Evolutionary conservation across 2,888 invertebrate species (phyloP).

Genomic region (Hecatera dysodea): DNA sequence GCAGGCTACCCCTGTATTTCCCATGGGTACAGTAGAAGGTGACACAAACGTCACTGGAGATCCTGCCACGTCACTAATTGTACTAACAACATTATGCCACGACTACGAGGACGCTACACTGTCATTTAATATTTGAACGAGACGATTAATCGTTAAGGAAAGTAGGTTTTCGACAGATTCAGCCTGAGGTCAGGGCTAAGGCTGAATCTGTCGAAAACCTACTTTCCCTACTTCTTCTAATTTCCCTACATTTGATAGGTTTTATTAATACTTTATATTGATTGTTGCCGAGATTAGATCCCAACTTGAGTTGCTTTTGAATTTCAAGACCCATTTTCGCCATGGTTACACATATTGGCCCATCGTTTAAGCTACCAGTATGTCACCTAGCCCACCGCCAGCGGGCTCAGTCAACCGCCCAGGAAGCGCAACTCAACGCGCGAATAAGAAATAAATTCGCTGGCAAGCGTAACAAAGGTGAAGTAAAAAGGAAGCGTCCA

Average conservation of each 20-base stretch:
- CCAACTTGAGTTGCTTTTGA: no score
- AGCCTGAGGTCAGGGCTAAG: no score
- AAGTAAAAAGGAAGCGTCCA: conserved; percentile 88
- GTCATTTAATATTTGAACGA: no score
- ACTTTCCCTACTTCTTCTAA: no score
- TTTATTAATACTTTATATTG: no score
- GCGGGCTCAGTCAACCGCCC: conserved; percentile 87
- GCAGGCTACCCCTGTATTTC: conserved; percentile 27
- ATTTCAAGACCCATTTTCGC: no score
- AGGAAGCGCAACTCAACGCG: conserved; percentile 89
- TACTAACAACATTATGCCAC: not conserved
- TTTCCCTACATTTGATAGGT: no score
- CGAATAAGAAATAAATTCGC: conserved; percentile 90
- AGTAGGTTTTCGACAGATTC: no score
- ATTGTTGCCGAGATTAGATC: no score
- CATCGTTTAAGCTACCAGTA: conserved; percentile 31
- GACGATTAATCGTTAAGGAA: no score
- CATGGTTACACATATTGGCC: not conserved
- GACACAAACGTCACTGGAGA: conserved; percentile 11
- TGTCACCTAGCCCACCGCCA: conserved; percentile 74
- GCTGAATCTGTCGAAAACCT: no score
- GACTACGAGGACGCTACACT: not conserved
- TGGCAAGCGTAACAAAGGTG: conserved; percentile 90
- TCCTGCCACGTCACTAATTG: not conserved
- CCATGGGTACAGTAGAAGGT: conserved; percentile 34